Conservation (phyloP, 2,113 vertebrate genomes). For the Ramphastos sulfuratus region DNA sequence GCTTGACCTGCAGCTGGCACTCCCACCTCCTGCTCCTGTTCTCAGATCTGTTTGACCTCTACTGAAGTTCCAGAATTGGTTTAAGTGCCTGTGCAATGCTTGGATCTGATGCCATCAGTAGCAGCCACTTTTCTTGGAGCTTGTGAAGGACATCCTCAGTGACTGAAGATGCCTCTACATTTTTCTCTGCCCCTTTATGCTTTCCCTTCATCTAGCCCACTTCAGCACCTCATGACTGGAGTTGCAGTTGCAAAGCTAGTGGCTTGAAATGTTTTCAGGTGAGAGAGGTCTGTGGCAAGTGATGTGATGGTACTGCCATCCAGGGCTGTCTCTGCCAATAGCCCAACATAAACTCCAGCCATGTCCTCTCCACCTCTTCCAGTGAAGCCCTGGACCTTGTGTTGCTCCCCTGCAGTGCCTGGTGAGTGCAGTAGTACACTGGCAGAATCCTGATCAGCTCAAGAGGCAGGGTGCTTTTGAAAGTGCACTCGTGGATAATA, state of each 20-base stretch:
- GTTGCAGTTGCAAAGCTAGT: background rate
- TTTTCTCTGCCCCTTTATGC: background rate
- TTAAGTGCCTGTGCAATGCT: background rate
- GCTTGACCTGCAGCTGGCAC: background rate
- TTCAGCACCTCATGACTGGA: background rate
- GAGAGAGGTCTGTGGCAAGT: background rate
- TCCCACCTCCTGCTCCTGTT: background rate
- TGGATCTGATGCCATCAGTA: background rate
- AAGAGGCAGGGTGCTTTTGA: background rate
- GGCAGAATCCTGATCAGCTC: background rate
- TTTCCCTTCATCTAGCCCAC: background rate
- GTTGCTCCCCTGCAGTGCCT: background rate
- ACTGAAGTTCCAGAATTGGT: background rate
- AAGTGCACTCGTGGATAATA: background rate
- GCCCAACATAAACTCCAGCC: rapidly evolving
- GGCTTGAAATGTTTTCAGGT: background rate
- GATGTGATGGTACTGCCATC: rapidly evolving
- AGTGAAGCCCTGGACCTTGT: background rate
- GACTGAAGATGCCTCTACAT: background rate
- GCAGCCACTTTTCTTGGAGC: background rate
- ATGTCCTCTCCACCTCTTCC: background rate
- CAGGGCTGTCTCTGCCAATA: background rate
- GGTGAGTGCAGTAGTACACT: background rate
- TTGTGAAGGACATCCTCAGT: background rate
- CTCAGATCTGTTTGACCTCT: background rate